phyloP scores from a whole-genome alignment of 2,888 invertebrate genomes.

The Macaria liturata region DNA sequence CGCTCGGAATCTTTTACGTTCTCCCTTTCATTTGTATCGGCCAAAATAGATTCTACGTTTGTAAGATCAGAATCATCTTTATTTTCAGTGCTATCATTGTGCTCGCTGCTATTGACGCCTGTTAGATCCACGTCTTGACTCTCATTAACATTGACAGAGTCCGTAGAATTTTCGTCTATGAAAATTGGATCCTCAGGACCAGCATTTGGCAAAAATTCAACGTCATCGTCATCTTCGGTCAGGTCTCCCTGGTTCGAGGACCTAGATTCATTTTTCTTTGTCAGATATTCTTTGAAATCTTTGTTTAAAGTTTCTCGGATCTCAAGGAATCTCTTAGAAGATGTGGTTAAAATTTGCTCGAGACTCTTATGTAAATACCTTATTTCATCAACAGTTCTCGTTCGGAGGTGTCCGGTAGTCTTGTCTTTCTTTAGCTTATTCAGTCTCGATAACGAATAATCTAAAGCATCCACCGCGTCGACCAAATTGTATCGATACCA shows the following conservation, averaged over 20 bases:
- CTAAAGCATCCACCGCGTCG: constrained; percentile 81
- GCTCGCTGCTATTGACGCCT: constrained; percentile 69
- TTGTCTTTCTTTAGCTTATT: constrained; percentile 77
- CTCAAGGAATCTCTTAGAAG: constrained; percentile 79
- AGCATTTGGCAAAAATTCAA: constrained; percentile 65
- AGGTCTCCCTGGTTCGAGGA: constrained; percentile 19
- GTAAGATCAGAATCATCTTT: constrained; percentile 34
- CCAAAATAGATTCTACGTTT: constrained; percentile 11
- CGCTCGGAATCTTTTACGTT: constrained; percentile 2
- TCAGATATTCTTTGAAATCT: constrained; percentile 78
- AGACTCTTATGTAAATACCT: constrained; percentile 79
- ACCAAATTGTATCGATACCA: constrained; percentile 84
- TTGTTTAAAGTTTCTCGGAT: constrained; percentile 80
- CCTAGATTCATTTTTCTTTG: constrained; percentile 48
- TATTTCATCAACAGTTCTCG: constrained; percentile 75
- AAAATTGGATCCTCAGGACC: constrained; percentile 76
- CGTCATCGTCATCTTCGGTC: constrained; percentile 65
- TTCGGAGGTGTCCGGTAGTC: constrained; percentile 68
- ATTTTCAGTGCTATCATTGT: constrained; percentile 74
- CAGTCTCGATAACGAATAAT: constrained; percentile 79
- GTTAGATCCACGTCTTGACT: constrained; percentile 69
- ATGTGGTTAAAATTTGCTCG: constrained; percentile 80
- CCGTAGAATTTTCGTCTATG: constrained; percentile 78
- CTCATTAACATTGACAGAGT: constrained; percentile 57
- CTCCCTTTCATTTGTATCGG: constrained; percentile 6